Conservation (phyloP, 2,797 vertebrate species). For the Microctenopoma stevenorrisi region DNA sequence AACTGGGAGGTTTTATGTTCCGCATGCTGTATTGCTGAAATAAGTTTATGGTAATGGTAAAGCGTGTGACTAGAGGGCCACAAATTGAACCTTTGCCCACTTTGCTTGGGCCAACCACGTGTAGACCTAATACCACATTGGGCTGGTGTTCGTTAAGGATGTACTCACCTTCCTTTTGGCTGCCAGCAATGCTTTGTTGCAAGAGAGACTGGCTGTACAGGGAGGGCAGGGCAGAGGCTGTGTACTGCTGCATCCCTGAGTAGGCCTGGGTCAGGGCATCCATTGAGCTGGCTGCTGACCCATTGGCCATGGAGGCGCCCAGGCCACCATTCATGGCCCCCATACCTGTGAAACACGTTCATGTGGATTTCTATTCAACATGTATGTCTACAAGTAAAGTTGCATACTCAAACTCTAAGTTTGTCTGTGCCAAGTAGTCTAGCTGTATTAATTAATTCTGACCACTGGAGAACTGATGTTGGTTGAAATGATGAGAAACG, state of each 20-base stretch:
- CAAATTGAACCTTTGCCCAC: no score
- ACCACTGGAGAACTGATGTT: slow-evolving; percentile 1
- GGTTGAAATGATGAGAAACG: no score
- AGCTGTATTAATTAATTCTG: not conserved
- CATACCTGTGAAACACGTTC: slow-evolving; percentile 88
- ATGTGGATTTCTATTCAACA: not conserved
- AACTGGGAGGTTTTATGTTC: no score
- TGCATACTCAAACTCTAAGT: not conserved
- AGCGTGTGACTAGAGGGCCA: no score
- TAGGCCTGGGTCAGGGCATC: slow-evolving; percentile 98
- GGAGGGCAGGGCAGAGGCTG: slow-evolving; percentile 94
- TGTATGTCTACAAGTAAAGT: not conserved
- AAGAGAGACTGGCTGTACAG: slow-evolving; percentile 96
- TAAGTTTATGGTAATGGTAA: no score
- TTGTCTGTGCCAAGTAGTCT: not conserved
- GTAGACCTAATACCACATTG: no score
- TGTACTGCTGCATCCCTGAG: slow-evolving; percentile 99
- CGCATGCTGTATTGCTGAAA: no score
- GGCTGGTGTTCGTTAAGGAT: slow-evolving; percentile 7
- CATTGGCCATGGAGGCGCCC: slow-evolving; percentile 94
- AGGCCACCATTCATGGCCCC: slow-evolving; percentile 96
- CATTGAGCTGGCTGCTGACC: slow-evolving; percentile 93
- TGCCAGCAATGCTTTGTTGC: slow-evolving; percentile 94
- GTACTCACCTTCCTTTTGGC: slow-evolving; percentile 95
- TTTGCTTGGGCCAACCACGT: no score